These are phyloP conservation scores for Polylopha cassiicola DNA, from an alignment of 2,888 invertebrate genomes.

Conservation along the genomic window DNA sequence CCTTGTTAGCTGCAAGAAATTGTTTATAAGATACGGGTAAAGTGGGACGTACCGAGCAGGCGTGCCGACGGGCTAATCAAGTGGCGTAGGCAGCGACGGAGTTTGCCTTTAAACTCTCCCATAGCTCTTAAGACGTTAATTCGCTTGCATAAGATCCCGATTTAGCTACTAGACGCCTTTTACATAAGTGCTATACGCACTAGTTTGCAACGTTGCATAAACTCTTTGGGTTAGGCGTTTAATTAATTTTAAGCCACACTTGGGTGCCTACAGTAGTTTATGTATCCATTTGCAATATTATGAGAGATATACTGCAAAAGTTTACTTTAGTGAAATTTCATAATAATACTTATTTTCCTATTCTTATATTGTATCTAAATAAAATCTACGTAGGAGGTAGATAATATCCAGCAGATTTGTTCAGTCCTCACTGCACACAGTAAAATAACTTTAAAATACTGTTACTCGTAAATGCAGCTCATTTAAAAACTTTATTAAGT, in stretches of 20 bases:
- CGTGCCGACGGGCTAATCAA: conserved; percentile 44
- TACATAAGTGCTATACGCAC: conserved; percentile 14
- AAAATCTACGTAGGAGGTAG: too few relatives aligned
- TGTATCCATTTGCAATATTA: too few relatives aligned
- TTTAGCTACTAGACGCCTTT: conserved; percentile 18
- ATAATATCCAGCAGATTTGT: too few relatives aligned
- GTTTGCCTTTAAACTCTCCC: conserved; percentile 38
- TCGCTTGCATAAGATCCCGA: conserved; percentile 26
- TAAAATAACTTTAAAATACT: too few relatives aligned
- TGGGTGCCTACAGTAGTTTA: too few relatives aligned
- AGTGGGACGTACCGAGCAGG: conserved; percentile 26
- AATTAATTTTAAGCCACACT: conserved; percentile 4
- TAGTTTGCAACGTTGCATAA: background rate
- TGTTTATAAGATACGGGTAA: conserved; percentile 5
- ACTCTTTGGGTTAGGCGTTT: background rate
- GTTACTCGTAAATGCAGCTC: background rate
- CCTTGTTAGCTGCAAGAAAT: background rate
- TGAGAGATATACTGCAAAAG: too few relatives aligned
- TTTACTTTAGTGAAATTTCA: too few relatives aligned
- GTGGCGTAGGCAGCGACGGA: conserved; percentile 32
- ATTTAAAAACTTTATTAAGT: background rate
- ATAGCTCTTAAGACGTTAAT: conserved; percentile 38
- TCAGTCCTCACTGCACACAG: too few relatives aligned
- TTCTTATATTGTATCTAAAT: too few relatives aligned
- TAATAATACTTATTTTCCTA: too few relatives aligned